A percentile compares a stretch with the other conserved stretches of the same genome.
phyloP scores from a whole-genome alignment of 1,140 invertebrate genomes.

The Drosophila sproati region DNA sequence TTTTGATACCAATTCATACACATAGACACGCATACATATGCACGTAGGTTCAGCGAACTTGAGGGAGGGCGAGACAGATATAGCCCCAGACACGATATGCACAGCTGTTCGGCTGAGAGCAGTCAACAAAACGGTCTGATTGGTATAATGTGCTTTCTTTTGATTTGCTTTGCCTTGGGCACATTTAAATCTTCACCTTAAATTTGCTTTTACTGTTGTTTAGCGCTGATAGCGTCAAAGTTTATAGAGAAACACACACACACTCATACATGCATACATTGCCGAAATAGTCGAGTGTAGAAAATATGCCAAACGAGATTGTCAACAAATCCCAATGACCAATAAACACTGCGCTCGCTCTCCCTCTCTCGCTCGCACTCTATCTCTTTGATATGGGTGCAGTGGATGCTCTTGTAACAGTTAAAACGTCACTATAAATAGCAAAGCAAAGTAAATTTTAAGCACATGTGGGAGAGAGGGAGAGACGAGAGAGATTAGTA shows the following conservation, averaged over 20 bases:
- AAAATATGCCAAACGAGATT: constrained; percentile 10
- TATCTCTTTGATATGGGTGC: constrained; percentile 2
- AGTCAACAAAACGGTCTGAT: constrained; percentile 9
- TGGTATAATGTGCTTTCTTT: constrained; percentile 15
- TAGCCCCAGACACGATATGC: constrained; percentile 8
- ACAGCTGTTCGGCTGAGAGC: constrained; percentile 37
- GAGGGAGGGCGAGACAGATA: constrained; percentile 13
- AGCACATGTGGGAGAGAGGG: constrained; percentile 51
- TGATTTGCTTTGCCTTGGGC: neutral
- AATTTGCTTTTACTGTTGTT: constrained; percentile 54
- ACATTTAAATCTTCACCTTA: constrained; percentile 14
- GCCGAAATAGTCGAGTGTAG: constrained; percentile 18
- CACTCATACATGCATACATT: constrained; percentile 6
- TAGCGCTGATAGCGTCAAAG: constrained; percentile 56
- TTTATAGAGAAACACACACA: constrained; percentile 8
- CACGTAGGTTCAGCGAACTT: constrained; percentile 45
- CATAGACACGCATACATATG: constrained; percentile 18
- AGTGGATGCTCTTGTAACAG: constrained; percentile 40
- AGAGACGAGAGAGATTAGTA: neutral
- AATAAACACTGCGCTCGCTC: constrained; percentile 4
- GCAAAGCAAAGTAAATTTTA: constrained; percentile 68
- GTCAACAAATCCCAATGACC: constrained; percentile 36
- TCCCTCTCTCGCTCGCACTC: neutral
- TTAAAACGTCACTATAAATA: constrained; percentile 67
- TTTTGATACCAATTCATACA: constrained; percentile 12